Evolutionary conservation across 1,140 invertebrate species (phyloP).

Genomic region (Drosophila grimshawi): DNA sequence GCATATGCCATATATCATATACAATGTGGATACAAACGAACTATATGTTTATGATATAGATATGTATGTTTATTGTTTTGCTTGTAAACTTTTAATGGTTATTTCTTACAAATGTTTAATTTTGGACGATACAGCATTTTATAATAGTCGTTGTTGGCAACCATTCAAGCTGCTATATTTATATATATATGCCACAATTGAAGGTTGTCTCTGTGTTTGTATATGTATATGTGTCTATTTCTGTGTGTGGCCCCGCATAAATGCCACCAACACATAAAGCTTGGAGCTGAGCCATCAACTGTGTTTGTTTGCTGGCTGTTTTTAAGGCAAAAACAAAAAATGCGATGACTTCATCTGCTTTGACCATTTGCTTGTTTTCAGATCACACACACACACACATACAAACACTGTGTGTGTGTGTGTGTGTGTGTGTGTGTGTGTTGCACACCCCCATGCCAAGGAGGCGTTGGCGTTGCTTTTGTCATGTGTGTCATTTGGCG

Average conservation of each 20-base stretch:
- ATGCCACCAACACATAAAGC: not conserved
- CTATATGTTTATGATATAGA: too few relatives aligned
- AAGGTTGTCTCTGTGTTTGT: not conserved
- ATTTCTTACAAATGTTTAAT: not conserved
- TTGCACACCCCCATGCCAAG: conserved; percentile 42
- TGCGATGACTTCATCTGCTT: conserved; percentile 73
- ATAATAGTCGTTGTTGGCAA: conserved; percentile 14
- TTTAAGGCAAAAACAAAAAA: conserved; percentile 56
- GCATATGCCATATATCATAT: too few relatives aligned
- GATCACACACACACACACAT: conserved; percentile 11
- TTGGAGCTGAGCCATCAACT: conserved; percentile 35
- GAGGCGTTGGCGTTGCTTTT: conserved; percentile 44
- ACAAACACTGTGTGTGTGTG: too few relatives aligned
- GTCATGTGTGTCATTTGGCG: conserved; percentile 49
- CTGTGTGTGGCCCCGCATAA: not conserved
- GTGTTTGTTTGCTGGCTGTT: conserved; percentile 24
- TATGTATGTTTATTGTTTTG: not conserved
- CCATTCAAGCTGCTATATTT: conserved; percentile 23
- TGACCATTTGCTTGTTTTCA: conserved; percentile 51
- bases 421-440: conserved; percentile 21
- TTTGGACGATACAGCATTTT: not conserved
- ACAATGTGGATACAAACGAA: too few relatives aligned
- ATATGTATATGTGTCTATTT: conserved; percentile 6
- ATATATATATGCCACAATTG: not conserved
- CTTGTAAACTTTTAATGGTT: not conserved